Percentiles rank a stretch among this genome's conserved stretches.
Conservation (phyloP, 2,888 invertebrate genomes). For the Apeira syringaria region DNA sequence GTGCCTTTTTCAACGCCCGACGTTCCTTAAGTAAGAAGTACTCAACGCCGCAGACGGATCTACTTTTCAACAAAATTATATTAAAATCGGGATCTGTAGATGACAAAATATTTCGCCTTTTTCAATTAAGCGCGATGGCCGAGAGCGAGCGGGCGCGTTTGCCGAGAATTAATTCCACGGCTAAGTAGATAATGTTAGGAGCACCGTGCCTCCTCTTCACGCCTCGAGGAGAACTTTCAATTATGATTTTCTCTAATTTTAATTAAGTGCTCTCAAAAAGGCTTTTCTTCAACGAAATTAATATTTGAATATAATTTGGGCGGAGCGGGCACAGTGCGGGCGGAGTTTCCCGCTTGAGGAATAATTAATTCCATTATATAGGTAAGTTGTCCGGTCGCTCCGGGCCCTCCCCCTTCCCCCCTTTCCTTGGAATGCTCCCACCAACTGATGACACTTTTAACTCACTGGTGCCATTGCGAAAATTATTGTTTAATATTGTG, state of each 20-base stretch:
- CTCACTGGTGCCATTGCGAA: too few relatives aligned
- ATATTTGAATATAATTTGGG: constrained; percentile 84
- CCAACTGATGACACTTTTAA: constrained; percentile 34
- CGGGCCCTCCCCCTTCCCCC: constrained; percentile 26
- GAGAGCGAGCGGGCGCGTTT: constrained; percentile 44
- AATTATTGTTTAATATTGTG: too few relatives aligned
- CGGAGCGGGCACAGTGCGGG: constrained; percentile 70
- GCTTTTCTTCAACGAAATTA: constrained; percentile 82
- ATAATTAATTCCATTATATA: constrained; percentile 81
- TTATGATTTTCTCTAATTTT: constrained; percentile 84
- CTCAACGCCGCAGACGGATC: constrained; percentile 20
- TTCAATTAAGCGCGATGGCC: constrained; percentile 67
- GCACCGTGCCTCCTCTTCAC: constrained; percentile 73
- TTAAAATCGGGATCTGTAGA: constrained; percentile 31
- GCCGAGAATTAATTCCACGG: constrained; percentile 74
- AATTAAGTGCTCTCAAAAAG: constrained; percentile 83
- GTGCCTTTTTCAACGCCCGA: constrained; percentile 33
- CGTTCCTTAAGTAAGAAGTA: constrained; percentile 24
- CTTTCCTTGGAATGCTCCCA: constrained; percentile 20
- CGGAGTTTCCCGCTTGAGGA: constrained; percentile 81
- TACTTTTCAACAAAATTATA: constrained; percentile 26
- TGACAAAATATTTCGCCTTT: constrained; percentile 63
- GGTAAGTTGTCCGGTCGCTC: constrained; percentile 66
- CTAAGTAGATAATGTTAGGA: constrained; percentile 81
- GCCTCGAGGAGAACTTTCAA: constrained; percentile 83